Base-by-base conservation (phyloP, 2,888 invertebrate genomes). In the Dusona sp. region DNA sequence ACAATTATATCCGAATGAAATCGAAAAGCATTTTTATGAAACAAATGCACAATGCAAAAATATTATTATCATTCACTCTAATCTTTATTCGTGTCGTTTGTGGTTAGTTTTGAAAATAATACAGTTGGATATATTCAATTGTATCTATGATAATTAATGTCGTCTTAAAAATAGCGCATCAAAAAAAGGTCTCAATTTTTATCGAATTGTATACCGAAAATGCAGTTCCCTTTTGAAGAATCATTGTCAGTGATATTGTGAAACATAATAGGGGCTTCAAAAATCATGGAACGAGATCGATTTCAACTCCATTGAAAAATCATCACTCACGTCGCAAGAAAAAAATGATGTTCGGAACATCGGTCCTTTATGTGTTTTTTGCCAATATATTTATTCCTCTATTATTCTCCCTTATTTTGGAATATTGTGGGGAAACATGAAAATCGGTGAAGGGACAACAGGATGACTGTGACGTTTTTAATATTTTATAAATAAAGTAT, bases 401-500 rank as follows among this genome's bases (percentile, higher is more conserved):
- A 68, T 80, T 73, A 77, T 74, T 84, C 78, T 81, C 74, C 64
- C 74, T 78, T 75, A 79, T 86, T 86, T 81, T 65, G 57, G 36
- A 81, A 84, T 68, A 84, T 81, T 81, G 61, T 61, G 54, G 65
- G 57, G 67, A 54, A 81, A 85, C 67, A 73, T 85, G 79, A 64
- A 79, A 68, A 79, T 77, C 70, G 73, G 74, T 83, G 84, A 86
- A 73, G 86, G 83, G 82, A 83, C 78, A 86, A 83, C 81, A 80
- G 85, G 86, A 87, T 89, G 90, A 90, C 89, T 83, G 83, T 89
- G 83, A 83, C 80, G 85, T 83, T 89, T 83, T 87, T 90, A 90
- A 91, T 90, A 90, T 61, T 86, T 79, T 84, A 91, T 93, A 93
- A 94, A 93, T 93, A 92, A 93, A 92, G 92, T 90, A 92, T 91